These are phyloP conservation scores for Carposina sasakii DNA, from an alignment of 1,140 invertebrate genomes.

Conservation along the genomic window DNA sequence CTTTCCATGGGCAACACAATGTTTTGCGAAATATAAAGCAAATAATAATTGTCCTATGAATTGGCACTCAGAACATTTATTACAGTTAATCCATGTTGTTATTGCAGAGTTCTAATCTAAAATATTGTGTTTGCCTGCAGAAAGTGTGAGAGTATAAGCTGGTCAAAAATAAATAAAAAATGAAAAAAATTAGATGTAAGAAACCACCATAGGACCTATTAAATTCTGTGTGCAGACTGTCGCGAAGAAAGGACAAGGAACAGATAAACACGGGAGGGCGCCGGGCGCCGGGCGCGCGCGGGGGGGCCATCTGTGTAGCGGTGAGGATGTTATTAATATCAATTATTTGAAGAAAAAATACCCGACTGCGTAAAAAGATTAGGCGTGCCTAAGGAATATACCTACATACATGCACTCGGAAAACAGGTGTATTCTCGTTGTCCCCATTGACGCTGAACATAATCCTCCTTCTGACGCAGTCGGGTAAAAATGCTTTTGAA, in stretches of 20 bases:
- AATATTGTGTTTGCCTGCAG: conserved; percentile 46
- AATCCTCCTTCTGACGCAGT: too few relatives aligned
- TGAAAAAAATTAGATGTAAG: conserved; percentile 40
- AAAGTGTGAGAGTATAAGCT: conserved; percentile 40
- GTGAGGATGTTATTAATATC: background rate
- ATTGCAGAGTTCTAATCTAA: conserved; percentile 16
- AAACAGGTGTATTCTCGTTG: too few relatives aligned
- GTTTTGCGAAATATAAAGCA: conserved; percentile 15
- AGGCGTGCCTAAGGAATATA: too few relatives aligned
- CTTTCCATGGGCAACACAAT: conserved; percentile 28
- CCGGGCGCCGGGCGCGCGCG: conserved; percentile 1
- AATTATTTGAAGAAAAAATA: too few relatives aligned
- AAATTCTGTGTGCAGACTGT: conserved; percentile 53
- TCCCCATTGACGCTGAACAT: too few relatives aligned
- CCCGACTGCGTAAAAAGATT: too few relatives aligned
- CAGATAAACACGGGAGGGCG: conserved; percentile 14
- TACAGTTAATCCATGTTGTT: background rate
- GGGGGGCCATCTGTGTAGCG: background rate
- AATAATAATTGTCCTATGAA: conserved; percentile 15
- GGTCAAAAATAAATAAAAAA: conserved; percentile 29
- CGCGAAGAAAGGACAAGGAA: conserved; percentile 30
- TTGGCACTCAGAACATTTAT: conserved; percentile 29
- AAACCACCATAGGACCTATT: conserved; percentile 34
- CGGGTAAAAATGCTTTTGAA: too few relatives aligned
- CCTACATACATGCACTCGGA: too few relatives aligned